A percentile compares a stretch with the other conserved stretches of the same genome.
Conservation (phyloP, 2,797 vertebrate species). For the Siniperca obscura region DNA sequence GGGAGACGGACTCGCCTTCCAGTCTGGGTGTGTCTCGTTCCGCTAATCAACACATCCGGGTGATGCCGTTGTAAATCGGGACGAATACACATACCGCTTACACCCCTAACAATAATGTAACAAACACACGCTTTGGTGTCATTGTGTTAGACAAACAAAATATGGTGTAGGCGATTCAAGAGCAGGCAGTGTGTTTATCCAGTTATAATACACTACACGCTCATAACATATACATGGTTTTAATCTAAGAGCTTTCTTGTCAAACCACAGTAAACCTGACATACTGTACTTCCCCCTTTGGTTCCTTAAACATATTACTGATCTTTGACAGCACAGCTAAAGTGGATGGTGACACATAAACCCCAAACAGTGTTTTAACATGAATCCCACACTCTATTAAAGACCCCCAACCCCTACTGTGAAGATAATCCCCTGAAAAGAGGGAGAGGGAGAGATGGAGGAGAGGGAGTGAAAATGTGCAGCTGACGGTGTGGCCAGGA, state of each 20-base stretch:
- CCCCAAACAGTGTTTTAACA: constrained; percentile 45
- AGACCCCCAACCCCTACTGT: constrained; percentile 46
- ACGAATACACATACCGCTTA: too few relatives aligned
- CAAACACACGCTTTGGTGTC: background rate
- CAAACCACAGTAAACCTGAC: constrained; percentile 7
- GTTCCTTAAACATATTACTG: constrained; percentile 24
- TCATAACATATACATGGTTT: background rate
- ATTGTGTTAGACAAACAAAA: background rate
- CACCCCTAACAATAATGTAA: background rate
- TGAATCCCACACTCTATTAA: constrained; percentile 38
- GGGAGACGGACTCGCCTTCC: too few relatives aligned
- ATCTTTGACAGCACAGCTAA: constrained; percentile 14
- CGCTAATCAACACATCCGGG: too few relatives aligned
- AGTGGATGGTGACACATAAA: constrained; percentile 54
- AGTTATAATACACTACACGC: background rate
- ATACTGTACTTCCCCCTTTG: too few relatives aligned
- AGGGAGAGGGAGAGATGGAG: background rate
- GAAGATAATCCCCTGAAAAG: constrained; percentile 55
- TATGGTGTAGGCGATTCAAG: background rate
- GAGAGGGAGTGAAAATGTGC: background rate
- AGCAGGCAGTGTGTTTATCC: background rate
- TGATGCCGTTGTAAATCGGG: too few relatives aligned
- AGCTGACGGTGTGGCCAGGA: background rate
- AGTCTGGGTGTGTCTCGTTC: too few relatives aligned
- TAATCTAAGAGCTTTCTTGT: constrained; percentile 2